These are phyloP conservation scores for Ictidomys tridecemlineatus DNA, from an alignment of 2,113 vertebrate species.

Conservation along the genomic window DNA sequence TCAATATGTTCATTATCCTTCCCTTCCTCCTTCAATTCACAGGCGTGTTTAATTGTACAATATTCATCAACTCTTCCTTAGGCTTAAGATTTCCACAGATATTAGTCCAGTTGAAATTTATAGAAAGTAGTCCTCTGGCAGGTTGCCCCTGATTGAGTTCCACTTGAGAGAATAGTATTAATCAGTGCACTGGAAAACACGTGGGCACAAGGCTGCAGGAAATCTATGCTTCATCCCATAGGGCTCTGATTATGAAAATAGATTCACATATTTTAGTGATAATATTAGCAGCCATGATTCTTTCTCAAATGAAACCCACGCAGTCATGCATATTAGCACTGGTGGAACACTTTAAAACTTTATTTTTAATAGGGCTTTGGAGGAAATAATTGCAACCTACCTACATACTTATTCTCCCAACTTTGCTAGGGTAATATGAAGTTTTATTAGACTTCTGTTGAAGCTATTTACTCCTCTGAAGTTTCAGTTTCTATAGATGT, in stretches of 20 bases:
- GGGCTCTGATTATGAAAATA: slow-evolving; percentile 66
- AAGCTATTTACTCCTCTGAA: slow-evolving; percentile 57
- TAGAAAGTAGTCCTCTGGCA: slow-evolving; percentile 50
- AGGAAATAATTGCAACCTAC: slow-evolving; percentile 39
- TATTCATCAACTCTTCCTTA: slow-evolving; percentile 51
- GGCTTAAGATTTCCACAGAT: slow-evolving; percentile 21
- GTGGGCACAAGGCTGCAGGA: background rate
- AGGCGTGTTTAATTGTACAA: slow-evolving; percentile 55
- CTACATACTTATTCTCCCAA: slow-evolving; percentile 19
- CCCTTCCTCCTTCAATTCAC: slow-evolving; percentile 52
- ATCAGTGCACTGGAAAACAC: slow-evolving; percentile 57
- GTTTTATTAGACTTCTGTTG: slow-evolving; percentile 65
- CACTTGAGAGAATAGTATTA: slow-evolving; percentile 33
- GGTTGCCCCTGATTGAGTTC: slow-evolving; percentile 38
- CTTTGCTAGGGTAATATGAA: slow-evolving; percentile 37
- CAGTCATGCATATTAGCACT: slow-evolving; percentile 53
- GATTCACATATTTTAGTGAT: slow-evolving; percentile 58
- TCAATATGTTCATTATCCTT: slow-evolving; percentile 66
- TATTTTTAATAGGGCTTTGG: slow-evolving; percentile 25
- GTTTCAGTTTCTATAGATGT: slow-evolving; percentile 40
- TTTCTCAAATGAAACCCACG: slow-evolving; percentile 64
- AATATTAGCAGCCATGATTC: slow-evolving; percentile 59
- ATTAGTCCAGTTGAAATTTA: slow-evolving; percentile 49
- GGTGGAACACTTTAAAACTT: slow-evolving; percentile 62
- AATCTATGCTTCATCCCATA: background rate